Base-by-base conservation (phyloP, 2,113 vertebrate species). In the Lates calcarifer region DNA sequence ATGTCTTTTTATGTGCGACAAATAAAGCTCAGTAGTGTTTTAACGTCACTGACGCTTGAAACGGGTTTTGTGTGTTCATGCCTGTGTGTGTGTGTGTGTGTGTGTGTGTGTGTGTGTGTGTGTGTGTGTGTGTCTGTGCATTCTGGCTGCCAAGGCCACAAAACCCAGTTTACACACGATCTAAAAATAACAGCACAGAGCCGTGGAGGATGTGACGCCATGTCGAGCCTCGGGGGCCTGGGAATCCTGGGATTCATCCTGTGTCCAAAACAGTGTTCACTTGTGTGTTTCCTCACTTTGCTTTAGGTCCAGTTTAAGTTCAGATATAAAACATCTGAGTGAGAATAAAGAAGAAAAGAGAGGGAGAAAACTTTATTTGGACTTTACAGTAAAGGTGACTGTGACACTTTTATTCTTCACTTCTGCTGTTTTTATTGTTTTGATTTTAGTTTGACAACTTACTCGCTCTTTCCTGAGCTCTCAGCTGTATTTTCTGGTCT, bases 181-280 rank as follows among this genome's bases (percentile, higher is more conserved):
- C 82, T 80, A 79, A 66, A 73, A 87, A 90, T 90, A 92, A 41
- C 81, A 24, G 39, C 15, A 1, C 31, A 45, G 63, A 56, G 75
- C 58, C 28, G 33, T 31, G 0, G 3, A 75, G 77, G 77, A 60
- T 49, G 81, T 71, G 79, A 79, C 67, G 82, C 22, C 76, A 53
- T 37, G n/a, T 8, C 20, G 22, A 65, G 45, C 62, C 31, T 2
- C 17, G 79, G 53, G 49, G 63, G 26, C 43, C 66, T 51, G 89
- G 89, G 89, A 85, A 84, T 84, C 86, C 87, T 83, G 82, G 84
- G 87, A 74, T 9, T 3, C 24, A 18, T 82, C 49, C 76, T 55
- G 3, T 74, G n/a, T 87, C 66, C 74, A 33, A 35, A 70, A 11
- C 49, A 2, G 3, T 13, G 43, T 5, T 13, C 11, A 47, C 41